phyloP scores from a whole-genome alignment of 1,140 invertebrate species.

The Pseudoatta argentina region DNA sequence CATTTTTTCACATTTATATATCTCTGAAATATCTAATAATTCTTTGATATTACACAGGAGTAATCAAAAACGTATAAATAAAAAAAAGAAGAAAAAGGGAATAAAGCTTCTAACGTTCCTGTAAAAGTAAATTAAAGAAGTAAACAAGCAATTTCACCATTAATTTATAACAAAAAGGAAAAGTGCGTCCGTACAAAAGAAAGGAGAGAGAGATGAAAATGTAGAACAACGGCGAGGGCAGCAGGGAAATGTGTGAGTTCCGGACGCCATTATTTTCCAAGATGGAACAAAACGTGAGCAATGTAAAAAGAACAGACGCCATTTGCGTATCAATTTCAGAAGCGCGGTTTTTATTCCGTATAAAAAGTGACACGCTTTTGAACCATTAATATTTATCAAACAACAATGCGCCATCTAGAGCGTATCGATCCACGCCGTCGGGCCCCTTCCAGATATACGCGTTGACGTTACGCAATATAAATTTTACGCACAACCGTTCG shows the following conservation, averaged over 20 bases:
- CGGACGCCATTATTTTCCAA: slow-evolving; percentile 34
- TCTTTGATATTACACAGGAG: not conserved
- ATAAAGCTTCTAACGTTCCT: not conserved
- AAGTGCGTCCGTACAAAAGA: not conserved
- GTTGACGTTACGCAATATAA: slow-evolving; percentile 55
- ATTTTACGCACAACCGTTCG: slow-evolving; percentile 56
- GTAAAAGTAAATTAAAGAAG: slow-evolving; percentile 25
- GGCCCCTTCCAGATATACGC: slow-evolving; percentile 44
- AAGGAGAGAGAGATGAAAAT: slow-evolving; percentile 27
- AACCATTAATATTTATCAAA: slow-evolving; percentile 62
- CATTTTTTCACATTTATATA: not conserved
- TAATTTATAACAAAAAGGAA: slow-evolving; percentile 20
- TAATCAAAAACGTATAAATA: slow-evolving; percentile 8
- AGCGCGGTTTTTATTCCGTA: slow-evolving; percentile 18
- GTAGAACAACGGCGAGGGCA: not conserved
- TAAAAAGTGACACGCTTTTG: slow-evolving; percentile 36
- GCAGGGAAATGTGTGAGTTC: slow-evolving; percentile 36
- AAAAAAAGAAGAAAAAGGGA: not conserved
- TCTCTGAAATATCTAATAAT: slow-evolving; percentile 4
- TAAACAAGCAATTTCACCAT: slow-evolving; percentile 20
- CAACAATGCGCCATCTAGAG: slow-evolving; percentile 56
- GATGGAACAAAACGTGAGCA: slow-evolving; percentile 36
- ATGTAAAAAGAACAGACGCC: slow-evolving; percentile 29
- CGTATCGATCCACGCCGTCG: slow-evolving; percentile 52
- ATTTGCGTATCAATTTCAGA: slow-evolving; percentile 53